Base-by-base conservation (phyloP, 1,140 invertebrate genomes). In the Aphaenogaster ashmeadi region DNA sequence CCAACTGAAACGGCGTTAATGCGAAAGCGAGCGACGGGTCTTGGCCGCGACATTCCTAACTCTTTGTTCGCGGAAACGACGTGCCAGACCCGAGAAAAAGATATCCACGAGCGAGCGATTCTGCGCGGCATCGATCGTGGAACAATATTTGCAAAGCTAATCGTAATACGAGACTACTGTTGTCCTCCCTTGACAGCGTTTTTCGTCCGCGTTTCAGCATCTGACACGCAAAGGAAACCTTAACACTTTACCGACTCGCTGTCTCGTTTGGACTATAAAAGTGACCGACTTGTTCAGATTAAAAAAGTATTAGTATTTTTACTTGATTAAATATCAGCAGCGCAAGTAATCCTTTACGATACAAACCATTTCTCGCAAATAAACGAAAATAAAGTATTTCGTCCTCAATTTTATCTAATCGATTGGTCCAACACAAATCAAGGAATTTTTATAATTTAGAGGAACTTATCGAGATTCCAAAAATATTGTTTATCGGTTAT, bases 111-210 rank as follows among this genome's bases (percentile, higher is more conserved):
- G 75, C 56, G 41, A 79, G 60, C 27, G 52, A 33, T 21, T 80
- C 74, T 79, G 38, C 33, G 44, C 52, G 69, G 77, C 15, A 86
- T 41, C 69, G 38, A 58, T 21, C 27, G 58, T 60, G 62, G 18
- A 27, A 60, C n/a, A 84, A 89, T 89, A 92, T 92, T 90, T 92
- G 91, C 91, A 87, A 90, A 91, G 89, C 89, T 84, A 87, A 90
- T 92, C 54, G 64, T 77, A 84, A 84, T 66, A 81, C 77, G 33
- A 77, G 33, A 7, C 27, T 33, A 15, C 27, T 38, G 18, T 18
- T 66, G n/a, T n/a, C 38, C 27, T 13, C 8, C 9, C 15, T 58
- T 8, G 18, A 8, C 41, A 56, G 56, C 44, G 33, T 83, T 62
- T 69, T 66, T 78, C 41, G 5, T 38, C 9, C 27, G 50, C 58